Conservation (phyloP, 2,888 invertebrate species). For the Atherix ibis region DNA sequence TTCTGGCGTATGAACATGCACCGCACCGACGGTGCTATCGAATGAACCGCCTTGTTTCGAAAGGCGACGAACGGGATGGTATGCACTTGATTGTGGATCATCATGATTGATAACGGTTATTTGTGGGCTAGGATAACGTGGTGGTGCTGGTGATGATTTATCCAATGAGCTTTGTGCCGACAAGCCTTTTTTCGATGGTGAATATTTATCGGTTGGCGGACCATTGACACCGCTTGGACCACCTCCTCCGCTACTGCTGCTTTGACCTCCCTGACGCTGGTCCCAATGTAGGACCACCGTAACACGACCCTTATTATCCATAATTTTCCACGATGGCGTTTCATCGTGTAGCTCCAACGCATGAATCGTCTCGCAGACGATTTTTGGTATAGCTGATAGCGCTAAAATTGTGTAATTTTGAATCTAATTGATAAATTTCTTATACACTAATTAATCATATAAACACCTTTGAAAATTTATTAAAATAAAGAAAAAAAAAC, state of each 20-base stretch:
- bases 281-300: constrained; percentile 95
- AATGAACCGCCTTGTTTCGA: constrained; percentile 50
- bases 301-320: constrained; percentile 95
- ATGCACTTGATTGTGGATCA: constrained; percentile 46
- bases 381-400: constrained; percentile 88
- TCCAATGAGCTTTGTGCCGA: constrained; percentile 49
- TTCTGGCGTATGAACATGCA: constrained; percentile 71
- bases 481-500: background rate
- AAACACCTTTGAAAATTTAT: background rate
- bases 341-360: constrained; percentile 90
- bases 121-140: constrained; percentile 55
- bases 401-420: constrained; percentile 50
- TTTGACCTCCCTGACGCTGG: constrained; percentile 55
- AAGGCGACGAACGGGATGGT: constrained; percentile 32
- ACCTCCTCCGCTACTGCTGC: constrained; percentile 34
- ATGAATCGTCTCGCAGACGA: constrained; percentile 94
- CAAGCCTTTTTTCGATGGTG: constrained; percentile 35
- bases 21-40: constrained; percentile 46
- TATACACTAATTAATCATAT: background rate
- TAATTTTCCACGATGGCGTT: constrained; percentile 95
- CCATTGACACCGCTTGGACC: constrained; percentile 26
- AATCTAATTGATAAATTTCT: too few relatives aligned
- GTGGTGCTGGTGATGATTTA: constrained; percentile 35
- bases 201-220: constrained; percentile 30
- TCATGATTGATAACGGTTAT: constrained; percentile 91